A percentile compares a stretch with the other conserved stretches of the same genome.
Conservation (phyloP, 2,797 vertebrate species). For the Arrhamphus sclerolepis region DNA sequence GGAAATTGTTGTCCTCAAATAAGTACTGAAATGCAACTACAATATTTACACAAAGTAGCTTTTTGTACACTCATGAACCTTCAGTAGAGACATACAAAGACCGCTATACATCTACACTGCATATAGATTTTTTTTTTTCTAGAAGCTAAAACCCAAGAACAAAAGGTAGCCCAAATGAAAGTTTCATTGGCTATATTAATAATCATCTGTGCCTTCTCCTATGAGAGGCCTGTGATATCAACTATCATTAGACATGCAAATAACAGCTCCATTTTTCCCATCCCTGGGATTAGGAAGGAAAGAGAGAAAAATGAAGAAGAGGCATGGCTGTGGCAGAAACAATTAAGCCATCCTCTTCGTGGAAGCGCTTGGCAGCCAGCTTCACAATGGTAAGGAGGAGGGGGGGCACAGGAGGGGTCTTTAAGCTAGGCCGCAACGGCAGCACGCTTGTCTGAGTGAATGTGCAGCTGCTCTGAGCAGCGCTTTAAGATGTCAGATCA, state of each 20-base stretch:
- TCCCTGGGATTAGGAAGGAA: conserved; percentile 74
- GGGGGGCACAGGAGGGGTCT: conserved; percentile 40
- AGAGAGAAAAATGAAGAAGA: conserved; percentile 73
- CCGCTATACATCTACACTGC: too few relatives aligned
- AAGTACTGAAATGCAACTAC: too few relatives aligned
- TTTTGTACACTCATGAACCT: background rate
- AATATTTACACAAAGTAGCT: too few relatives aligned
- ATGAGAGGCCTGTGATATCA: conserved; percentile 67
- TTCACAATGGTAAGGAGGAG: conserved; percentile 46
- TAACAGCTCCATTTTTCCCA: conserved; percentile 77
- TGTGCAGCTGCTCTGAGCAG: conserved; percentile 66
- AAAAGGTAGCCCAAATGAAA: conserved; percentile 65
- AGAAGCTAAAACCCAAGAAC: conserved; percentile 49
- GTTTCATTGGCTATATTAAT: conserved; percentile 71
- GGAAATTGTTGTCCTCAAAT: background rate
- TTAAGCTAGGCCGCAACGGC: conserved; percentile 56
- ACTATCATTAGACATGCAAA: conserved; percentile 84
- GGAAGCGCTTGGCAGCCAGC: conserved; percentile 70
- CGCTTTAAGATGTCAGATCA: conserved; percentile 77
- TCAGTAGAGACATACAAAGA: too few relatives aligned
- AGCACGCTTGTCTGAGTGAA: conserved; percentile 70
- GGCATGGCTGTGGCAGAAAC: conserved; percentile 74
- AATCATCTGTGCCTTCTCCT: conserved; percentile 71
- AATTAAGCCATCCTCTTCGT: conserved; percentile 78
- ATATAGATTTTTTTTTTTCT: too few relatives aligned